Conservation (phyloP, 2,797 vertebrate species). For the Remorina albescens region DNA sequence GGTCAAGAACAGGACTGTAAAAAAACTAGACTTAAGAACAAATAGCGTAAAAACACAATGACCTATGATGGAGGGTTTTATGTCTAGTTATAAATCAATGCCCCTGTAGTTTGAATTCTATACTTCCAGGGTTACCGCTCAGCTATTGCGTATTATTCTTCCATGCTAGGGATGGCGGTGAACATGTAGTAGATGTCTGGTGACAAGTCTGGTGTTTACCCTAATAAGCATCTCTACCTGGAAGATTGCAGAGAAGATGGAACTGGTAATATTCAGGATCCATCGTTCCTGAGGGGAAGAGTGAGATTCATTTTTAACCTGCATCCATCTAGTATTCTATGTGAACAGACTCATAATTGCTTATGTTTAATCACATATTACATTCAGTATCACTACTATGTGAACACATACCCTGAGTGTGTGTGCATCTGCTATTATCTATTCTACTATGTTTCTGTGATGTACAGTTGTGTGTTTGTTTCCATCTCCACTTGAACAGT, state of each 20-base stretch:
- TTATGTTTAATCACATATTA: neutral
- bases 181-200: neutral
- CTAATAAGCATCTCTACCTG: slow-evolving; percentile 92
- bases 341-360: neutral
- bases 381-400: neutral
- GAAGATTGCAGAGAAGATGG: slow-evolving; percentile 91
- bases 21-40: neutral
- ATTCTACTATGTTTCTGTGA: neutral
- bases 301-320: neutral
- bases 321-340: neutral
- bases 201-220: slow-evolving; percentile 77
- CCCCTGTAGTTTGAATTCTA: too few species aligned
- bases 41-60: neutral
- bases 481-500: neutral
- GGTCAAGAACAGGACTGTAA: neutral
- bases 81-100: too few species aligned
- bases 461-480: neutral
- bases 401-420: neutral
- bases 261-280: slow-evolving; percentile 88
- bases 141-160: too few species aligned
- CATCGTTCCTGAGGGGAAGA: slow-evolving; percentile 83
- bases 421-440: neutral
- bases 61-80: too few species aligned
- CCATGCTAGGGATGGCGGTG: neutral
- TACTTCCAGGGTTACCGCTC: too few species aligned